Evolutionary conservation across 2,888 invertebrate species (phyloP).

Genomic region (Trichopria drosophilae): DNA sequence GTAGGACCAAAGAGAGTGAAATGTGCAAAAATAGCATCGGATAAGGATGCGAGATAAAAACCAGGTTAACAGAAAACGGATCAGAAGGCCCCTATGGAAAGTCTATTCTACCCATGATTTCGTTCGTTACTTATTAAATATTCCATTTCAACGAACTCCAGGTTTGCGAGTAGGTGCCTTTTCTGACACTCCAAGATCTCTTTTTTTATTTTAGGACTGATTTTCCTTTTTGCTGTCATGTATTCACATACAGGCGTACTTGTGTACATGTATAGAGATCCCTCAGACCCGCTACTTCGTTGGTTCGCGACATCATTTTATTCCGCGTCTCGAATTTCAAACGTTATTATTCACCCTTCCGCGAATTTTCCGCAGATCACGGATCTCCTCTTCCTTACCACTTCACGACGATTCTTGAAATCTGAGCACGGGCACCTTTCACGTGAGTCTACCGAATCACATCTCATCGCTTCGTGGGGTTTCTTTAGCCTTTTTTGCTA

Average conservation of each 20-base stretch:
- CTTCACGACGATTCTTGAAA: too few relatives aligned
- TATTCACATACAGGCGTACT: constrained; percentile 33
- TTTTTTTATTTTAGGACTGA: constrained; percentile 28
- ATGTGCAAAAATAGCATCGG: too few relatives aligned
- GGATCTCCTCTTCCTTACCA: too few relatives aligned
- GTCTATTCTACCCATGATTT: constrained; percentile 46
- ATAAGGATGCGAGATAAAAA: too few relatives aligned
- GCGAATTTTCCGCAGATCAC: constrained; percentile 45
- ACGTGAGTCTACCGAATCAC: too few relatives aligned
- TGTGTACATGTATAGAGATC: constrained; percentile 32
- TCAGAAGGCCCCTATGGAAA: too few relatives aligned
- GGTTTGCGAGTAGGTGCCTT: constrained; percentile 43
- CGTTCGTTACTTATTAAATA: constrained; percentile 54
- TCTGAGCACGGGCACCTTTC: too few relatives aligned
- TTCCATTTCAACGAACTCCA: constrained; percentile 53
- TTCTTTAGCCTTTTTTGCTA: too few relatives aligned
- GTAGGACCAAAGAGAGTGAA: too few relatives aligned
- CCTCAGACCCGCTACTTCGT: constrained; percentile 38
- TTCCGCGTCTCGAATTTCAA: constrained; percentile 56
- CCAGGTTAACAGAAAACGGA: too few relatives aligned
- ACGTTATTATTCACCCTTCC: constrained; percentile 57
- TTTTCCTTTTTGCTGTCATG: constrained; percentile 20
- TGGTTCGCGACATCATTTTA: constrained; percentile 52
- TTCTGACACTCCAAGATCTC: constrained; percentile 22
- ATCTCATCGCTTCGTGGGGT: too few relatives aligned